Conservation (phyloP, 2,888 invertebrate genomes). For the Yponomeuta evonymella region DNA sequence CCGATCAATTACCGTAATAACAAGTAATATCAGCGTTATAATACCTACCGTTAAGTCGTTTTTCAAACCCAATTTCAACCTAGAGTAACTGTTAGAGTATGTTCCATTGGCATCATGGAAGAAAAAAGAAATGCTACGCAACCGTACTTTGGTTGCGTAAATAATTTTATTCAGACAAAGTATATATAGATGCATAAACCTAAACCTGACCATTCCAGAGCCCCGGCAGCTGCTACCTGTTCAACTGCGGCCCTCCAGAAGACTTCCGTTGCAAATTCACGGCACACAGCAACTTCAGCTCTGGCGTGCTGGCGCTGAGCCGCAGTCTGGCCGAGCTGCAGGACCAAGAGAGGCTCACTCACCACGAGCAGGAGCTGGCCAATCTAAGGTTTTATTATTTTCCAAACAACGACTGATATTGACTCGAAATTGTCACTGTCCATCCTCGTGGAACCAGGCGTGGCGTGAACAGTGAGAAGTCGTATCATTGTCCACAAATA, state of each 20-base stretch:
- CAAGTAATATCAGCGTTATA: too few relatives aligned
- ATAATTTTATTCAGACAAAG: background rate
- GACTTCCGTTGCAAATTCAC: constrained; percentile 96
- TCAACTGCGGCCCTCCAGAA: constrained; percentile 92
- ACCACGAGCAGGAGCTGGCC: constrained; percentile 83
- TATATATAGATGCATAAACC: background rate
- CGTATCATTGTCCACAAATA: too few relatives aligned
- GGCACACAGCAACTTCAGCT: constrained; percentile 90
- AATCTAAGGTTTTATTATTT: constrained; percentile 75
- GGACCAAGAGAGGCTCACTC: constrained; percentile 82
- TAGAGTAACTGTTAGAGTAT: too few relatives aligned
- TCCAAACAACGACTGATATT: too few relatives aligned
- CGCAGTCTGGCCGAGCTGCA: constrained; percentile 80
- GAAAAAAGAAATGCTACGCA: too few relatives aligned
- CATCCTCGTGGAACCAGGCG: too few relatives aligned
- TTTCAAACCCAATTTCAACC: too few relatives aligned
- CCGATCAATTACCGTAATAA: too few relatives aligned
- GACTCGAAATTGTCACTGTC: too few relatives aligned
- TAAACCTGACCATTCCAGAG: constrained; percentile 65
- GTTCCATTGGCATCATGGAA: too few relatives aligned
- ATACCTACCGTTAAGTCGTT: too few relatives aligned
- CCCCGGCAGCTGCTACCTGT: constrained; percentile 92
- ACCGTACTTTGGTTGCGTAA: too few relatives aligned
- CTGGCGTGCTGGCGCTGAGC: constrained; percentile 86
- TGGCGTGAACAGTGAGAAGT: background rate